Percentiles rank a stretch among this genome's conserved stretches.
Conservation (phyloP, 1,140 invertebrate genomes). For the Globodera ellingtonae region DNA sequence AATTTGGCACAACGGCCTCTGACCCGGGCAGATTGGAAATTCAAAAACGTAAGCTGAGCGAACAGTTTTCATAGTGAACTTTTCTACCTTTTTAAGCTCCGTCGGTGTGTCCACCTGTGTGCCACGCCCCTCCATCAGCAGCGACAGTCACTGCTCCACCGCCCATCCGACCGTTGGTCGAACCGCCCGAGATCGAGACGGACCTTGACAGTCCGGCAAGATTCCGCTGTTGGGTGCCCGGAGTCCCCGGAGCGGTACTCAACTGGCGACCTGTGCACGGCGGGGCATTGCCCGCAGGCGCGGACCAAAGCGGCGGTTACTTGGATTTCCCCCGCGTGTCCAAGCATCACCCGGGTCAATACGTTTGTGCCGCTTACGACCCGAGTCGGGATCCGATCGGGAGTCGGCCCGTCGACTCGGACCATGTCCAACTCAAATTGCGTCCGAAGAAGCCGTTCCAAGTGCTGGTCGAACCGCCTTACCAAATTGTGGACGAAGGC, state of each 20-base stretch:
- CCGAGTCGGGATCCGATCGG: constrained; percentile 44
- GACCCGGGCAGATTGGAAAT: constrained; percentile 61
- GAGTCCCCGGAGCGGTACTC: constrained; percentile 56
- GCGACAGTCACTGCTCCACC: constrained; percentile 32
- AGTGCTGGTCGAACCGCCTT: constrained; percentile 47
- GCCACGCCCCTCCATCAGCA: constrained; percentile 2
- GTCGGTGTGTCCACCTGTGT: neutral
- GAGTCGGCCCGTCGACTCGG: constrained; percentile 42
- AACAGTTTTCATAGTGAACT: neutral
- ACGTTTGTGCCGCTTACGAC: constrained; percentile 61
- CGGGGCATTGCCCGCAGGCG: constrained; percentile 51
- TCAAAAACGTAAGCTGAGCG: constrained; percentile 14
- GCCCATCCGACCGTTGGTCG: constrained; percentile 52
- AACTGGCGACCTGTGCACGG: constrained; percentile 56
- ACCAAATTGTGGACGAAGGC: constrained; percentile 48
- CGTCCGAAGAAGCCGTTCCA: constrained; percentile 28
- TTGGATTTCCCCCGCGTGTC: constrained; percentile 46
- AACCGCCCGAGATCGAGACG: constrained; percentile 58
- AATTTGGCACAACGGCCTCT: constrained; percentile 55
- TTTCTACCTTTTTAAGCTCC: neutral
- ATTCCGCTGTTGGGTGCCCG: constrained; percentile 64
- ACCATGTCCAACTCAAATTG: constrained; percentile 46
- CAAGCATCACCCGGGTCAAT: constrained; percentile 42
- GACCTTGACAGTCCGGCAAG: constrained; percentile 55
- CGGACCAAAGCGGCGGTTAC: constrained; percentile 49